Evolutionary conservation across 2,113 vertebrate species (phyloP).

Genomic region (Macrotis lagotis): DNA sequence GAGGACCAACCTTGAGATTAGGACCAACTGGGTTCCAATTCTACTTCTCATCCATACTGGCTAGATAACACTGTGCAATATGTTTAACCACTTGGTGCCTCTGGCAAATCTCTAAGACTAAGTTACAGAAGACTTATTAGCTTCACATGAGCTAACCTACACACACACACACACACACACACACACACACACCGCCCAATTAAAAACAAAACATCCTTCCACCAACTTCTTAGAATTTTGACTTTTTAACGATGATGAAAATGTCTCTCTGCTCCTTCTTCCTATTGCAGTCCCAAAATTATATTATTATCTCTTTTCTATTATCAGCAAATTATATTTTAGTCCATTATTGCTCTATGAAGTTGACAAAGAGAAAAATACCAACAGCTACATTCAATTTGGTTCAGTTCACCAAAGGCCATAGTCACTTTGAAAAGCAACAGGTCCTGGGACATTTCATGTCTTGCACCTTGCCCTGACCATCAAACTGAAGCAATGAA

Average conservation of each 20-base stretch:
- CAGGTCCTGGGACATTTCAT: not conserved
- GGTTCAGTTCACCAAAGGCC: not conserved
- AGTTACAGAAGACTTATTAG: not conserved
- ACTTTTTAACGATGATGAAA: not conserved
- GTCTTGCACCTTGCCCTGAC: not conserved
- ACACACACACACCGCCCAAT: too few relatives aligned
- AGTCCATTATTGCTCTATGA: not conserved
- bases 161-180: not conserved
- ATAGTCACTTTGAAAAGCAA: not conserved
- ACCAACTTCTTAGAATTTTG: not conserved
- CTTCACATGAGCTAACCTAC: not conserved
- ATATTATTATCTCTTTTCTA: not conserved
- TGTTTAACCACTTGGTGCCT: not conserved
- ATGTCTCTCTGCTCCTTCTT: not conserved
- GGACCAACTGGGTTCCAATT: not conserved
- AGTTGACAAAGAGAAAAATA: conserved; percentile 16
- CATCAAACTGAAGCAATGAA: conserved; percentile 1
- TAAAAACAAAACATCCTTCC: not conserved
- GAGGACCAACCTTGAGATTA: not conserved
- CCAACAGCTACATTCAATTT: not conserved
- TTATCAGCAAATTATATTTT: not conserved
- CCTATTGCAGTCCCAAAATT: not conserved
- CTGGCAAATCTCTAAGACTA: not conserved
- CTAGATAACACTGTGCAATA: not conserved
- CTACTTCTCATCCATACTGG: not conserved